These are phyloP conservation scores for Maniola hyperantus DNA, from an alignment of 2,888 invertebrate genomes.

Conservation along the genomic window DNA sequence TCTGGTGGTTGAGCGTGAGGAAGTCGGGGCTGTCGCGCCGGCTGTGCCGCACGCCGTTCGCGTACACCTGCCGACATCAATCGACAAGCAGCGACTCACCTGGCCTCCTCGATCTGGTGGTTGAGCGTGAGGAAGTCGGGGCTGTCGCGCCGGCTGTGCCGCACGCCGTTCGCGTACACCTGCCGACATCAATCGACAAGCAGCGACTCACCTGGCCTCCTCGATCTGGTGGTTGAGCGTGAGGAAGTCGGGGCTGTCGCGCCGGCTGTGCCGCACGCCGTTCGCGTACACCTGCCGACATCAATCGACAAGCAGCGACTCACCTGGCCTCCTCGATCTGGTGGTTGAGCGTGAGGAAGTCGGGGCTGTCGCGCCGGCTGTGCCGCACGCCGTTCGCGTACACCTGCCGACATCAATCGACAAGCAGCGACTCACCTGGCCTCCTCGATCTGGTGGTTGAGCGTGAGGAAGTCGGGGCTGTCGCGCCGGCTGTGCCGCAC, in stretches of 20 bases:
- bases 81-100: slow-evolving; percentile 72
- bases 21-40: slow-evolving; percentile 86
- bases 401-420: slow-evolving; percentile 48
- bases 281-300: slow-evolving; percentile 55
- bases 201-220: slow-evolving; percentile 84
- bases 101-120: slow-evolving; percentile 88
- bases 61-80: slow-evolving; percentile 50
- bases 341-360: slow-evolving; percentile 86
- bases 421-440: too few species aligned
- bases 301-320: not conserved
- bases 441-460: slow-evolving; percentile 89
- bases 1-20: slow-evolving; percentile 87
- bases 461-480: slow-evolving; percentile 87
- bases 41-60: slow-evolving; percentile 65
- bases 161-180: slow-evolving; percentile 65
- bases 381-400: slow-evolving; percentile 67
- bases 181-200: slow-evolving; percentile 43
- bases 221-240: slow-evolving; percentile 89
- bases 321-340: slow-evolving; percentile 90
- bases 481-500: slow-evolving; percentile 69
- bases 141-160: slow-evolving; percentile 77
- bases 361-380: slow-evolving; percentile 84
- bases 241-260: slow-evolving; percentile 86
- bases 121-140: slow-evolving; percentile 88
- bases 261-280: slow-evolving; percentile 69